Base-by-base conservation (phyloP, 2,113 vertebrate species). In the Rhabdomys dilectus region DNA sequence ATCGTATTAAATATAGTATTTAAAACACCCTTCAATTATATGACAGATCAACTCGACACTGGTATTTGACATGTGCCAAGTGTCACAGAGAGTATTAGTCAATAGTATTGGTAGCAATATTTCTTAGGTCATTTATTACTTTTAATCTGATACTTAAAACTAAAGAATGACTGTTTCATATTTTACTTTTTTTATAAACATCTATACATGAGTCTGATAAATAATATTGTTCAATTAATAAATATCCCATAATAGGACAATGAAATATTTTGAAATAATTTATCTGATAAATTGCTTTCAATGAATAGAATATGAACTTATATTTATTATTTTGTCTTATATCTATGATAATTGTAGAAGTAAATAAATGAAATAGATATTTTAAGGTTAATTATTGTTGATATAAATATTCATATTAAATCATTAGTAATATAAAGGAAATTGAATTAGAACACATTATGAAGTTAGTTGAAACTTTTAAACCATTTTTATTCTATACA, bases 1-100 rank as follows among this genome's bases (percentile, higher is more conserved):
- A 76, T 81, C 96, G 45, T 89, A 90, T 97, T 88, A 36, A 58
- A 91, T 77, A 82, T 64, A 97, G 93, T 85, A 31, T 45, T 11
- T 87, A 78, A 89, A 29, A 17, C 4, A 39, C 31, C 13, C 13
- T 86, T 73, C 2, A 78, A 16, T 66, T 96, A 90, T 75, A 60
- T 70, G 34, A 86, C 13, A 36, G 31, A 36, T 34, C 31, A 68
- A 5, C 5, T 68, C 13, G 13, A 68, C 5, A 16, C 5, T 36
- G 31, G 5, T 68, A 68, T 64, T 26, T 75, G 4, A 36, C 85
- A 68, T 2, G 12, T 88, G 5, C 11, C 36, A 88, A 90, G 34
- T 81, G 66, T 92, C 62, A 75, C 2, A 68, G 2, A 56, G n/a
- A 68, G 0, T 88, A 58, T 88, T 85, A 4, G 1, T 34, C 66